Conservation (phyloP, 2,797 vertebrate species). For the Muscicapa striata region DNA sequence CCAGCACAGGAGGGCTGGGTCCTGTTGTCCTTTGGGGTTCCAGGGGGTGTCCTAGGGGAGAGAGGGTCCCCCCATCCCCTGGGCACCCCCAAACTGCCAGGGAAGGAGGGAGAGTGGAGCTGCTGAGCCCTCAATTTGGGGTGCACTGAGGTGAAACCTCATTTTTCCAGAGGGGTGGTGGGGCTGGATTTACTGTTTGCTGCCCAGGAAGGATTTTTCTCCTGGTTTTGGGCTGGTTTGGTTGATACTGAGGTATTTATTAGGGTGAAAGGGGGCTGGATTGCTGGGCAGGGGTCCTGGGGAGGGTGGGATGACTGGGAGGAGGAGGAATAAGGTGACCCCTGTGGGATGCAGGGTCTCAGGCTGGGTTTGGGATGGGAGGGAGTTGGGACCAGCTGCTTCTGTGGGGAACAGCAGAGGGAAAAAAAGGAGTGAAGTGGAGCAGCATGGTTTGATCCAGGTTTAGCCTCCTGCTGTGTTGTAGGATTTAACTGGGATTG, state of each 20-base stretch:
- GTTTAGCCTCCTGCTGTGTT: neutral
- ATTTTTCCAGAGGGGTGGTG: neutral
- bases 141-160: neutral
- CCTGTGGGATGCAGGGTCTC: neutral
- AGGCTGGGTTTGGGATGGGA: neutral
- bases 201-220: neutral
- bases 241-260: neutral
- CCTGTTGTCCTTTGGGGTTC: neutral
- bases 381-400: neutral
- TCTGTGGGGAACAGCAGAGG: neutral
- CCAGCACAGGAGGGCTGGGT: accelerated
- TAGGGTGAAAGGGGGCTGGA: neutral
- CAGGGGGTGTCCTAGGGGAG: too few relatives aligned
- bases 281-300: neutral
- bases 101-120: neutral
- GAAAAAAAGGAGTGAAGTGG: too few relatives aligned
- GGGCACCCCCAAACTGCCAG: neutral
- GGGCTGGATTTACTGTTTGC: neutral
- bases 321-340: accelerated
- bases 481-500: neutral
- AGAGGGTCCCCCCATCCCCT: too few relatives aligned
- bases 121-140: neutral
- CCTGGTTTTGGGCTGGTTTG: neutral
- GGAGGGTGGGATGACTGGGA: neutral
- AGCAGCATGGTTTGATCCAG: accelerated